Evolutionary conservation across 1,140 invertebrate species (phyloP), one percentile per base, ranked within the genome.

Genomic region (Drosophila nannoptera): DNA sequence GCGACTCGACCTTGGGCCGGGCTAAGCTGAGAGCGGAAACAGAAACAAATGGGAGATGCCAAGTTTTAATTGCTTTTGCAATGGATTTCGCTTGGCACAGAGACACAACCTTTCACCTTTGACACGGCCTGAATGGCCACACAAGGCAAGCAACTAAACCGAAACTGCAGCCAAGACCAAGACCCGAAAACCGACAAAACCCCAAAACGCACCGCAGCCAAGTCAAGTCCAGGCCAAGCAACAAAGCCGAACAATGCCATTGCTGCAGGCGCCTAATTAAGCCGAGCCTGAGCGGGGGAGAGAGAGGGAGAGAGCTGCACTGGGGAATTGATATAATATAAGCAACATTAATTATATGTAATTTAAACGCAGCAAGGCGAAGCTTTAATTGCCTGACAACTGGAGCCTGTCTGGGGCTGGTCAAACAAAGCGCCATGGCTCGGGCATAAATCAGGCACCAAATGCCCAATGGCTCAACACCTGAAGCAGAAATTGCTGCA

Each of bases 381-480:
- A 31, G 54, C 31, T 60, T 59, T 49, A 66, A 59, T 58, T 66
- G 54, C 35, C 55, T 43, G 53, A 58, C 45, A 58, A 66, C 16
- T 36, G 53, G 38, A 55, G 42, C 36, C 32, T 40, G 40, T 14
- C 42, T 29, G 22, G 35, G 29, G 22, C 38, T 38, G 35, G 70
- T 45, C 73, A 76, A 76, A 76, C 73, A 76, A 71, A 72, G 71
- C 49, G 62, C 53, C 61, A 16, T 35, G 45, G 55, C 50, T 60
- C 33, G 35, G 36, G 56, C 74, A 76, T 76, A 76, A 76, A 76
- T 76, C 75, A 71, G 61, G 50, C 42, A 54, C 42, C 53, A 53
- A 53, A 36, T 45, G 43, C 40, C 50, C 73, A 66, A 63, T 56
- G 75, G 73, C 73, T 76, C 59, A 75, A 75, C 73, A 75, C 73